Conservation (phyloP, 2,113 vertebrate species). For the Psittacula cyanocephala region DNA sequence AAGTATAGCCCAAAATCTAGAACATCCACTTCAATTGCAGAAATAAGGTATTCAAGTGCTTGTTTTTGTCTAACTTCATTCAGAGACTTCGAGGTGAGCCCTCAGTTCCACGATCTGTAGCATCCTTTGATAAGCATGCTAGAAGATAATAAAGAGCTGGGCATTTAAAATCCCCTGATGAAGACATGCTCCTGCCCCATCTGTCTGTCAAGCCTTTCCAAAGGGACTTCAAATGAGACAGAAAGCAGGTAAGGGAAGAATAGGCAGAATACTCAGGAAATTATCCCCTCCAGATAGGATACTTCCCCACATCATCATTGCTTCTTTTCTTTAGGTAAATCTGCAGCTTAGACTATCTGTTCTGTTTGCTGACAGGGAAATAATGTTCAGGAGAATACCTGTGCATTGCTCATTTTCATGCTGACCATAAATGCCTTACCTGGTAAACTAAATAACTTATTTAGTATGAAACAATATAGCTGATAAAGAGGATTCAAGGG, state of each 20-base stretch:
- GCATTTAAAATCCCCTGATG: not conserved
- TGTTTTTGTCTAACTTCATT: not conserved
- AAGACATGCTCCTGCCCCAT: not conserved
- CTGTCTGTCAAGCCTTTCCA: not conserved
- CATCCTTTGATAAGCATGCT: not conserved
- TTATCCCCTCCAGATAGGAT: not conserved
- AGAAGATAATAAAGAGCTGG: not conserved
- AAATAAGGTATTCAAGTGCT: not conserved
- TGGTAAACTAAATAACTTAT: slow-evolving; percentile 18
- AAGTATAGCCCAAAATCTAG: not conserved
- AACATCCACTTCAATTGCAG: not conserved
- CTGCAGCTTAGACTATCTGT: not conserved
- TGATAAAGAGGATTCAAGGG: slow-evolving; percentile 44
- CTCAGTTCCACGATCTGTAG: not conserved
- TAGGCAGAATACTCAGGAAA: not conserved
- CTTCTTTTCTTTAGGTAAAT: not conserved
- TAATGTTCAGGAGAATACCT: not conserved
- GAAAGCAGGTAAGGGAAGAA: not conserved
- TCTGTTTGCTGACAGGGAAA: not conserved
- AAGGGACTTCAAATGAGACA: not conserved
- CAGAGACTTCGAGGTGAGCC: not conserved
- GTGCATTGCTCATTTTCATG: slow-evolving; percentile 9
- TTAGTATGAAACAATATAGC: slow-evolving; percentile 40
- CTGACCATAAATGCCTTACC: not conserved
- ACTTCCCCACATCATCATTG: not conserved